Evolutionary conservation across 2,888 invertebrate genomes (phyloP).

Genomic region (Xanthia icteritia): DNA sequence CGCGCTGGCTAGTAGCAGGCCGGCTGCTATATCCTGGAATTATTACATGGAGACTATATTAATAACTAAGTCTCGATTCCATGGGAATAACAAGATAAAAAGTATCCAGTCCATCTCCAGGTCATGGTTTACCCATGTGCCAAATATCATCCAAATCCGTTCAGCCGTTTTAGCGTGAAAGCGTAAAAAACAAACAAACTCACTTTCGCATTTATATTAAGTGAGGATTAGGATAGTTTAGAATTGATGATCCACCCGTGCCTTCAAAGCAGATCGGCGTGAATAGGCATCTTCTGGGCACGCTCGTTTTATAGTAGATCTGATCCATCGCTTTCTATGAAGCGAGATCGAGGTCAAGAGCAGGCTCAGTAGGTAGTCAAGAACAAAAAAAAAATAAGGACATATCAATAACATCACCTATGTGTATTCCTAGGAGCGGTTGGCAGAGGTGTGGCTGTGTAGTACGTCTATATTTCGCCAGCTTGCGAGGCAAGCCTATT

Average conservation of each 20-base stretch:
- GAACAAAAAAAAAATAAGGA: background rate
- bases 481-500: background rate
- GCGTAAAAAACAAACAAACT: no score
- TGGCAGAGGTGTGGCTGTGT: background rate
- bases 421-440: background rate
- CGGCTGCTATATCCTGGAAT: constrained; percentile 95
- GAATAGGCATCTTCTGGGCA: background rate
- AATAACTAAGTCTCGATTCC: no score
- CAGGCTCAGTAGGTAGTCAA: background rate
- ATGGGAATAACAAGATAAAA: no score
- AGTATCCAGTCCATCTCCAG: no score
- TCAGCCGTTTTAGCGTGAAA: no score
- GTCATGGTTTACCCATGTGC: no score
- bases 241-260: background rate
- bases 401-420: background rate
- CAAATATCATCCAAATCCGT: no score
- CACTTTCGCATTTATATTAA: no score
- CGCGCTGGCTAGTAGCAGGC: constrained; percentile 92
- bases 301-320: background rate
- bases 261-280: background rate
- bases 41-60: background rate
- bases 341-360: background rate
- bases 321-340: background rate
- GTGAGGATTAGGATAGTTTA: no score
- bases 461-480: background rate